phyloP scores from a whole-genome alignment of 1,140 invertebrate genomes.

The Drosophila quadrilineata region DNA sequence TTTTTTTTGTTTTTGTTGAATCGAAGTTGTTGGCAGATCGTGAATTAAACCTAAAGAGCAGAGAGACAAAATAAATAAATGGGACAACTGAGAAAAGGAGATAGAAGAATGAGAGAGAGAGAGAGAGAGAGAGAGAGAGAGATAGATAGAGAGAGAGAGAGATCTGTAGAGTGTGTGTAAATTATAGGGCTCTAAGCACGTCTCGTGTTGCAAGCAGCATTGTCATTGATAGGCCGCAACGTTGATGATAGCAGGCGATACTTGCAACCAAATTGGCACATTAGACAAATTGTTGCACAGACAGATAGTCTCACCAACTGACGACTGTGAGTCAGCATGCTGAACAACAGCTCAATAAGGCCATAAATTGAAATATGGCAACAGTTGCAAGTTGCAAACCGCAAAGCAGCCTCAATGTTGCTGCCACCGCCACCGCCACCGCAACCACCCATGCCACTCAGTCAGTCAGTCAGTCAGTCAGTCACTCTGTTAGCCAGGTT shows the following conservation, averaged over 20 bases:
- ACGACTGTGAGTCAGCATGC: neutral
- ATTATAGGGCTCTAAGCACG: constrained; percentile 53
- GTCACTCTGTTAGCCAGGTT: no score
- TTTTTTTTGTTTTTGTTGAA: constrained; percentile 14
- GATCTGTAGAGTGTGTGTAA: constrained; percentile 40
- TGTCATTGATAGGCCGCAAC: constrained; percentile 48
- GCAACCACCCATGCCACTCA: neutral
- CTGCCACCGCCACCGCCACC: no score
- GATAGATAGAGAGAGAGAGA: no score
- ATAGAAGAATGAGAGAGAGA: no score
- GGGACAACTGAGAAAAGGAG: constrained; percentile 67
- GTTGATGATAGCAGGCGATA: constrained; percentile 23
- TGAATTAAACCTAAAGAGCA: constrained; percentile 78
- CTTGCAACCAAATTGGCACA: constrained; percentile 67
- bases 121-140: no score
- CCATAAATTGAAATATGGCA: constrained; percentile 34
- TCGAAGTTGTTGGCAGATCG: constrained; percentile 52
- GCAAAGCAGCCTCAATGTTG: constrained; percentile 8
- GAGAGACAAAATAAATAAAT: constrained; percentile 77
- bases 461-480: constrained; percentile 27
- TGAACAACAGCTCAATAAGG: constrained; percentile 21
- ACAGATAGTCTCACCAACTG: constrained; percentile 21
- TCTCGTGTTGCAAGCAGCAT: constrained; percentile 33
- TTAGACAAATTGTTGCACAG: constrained; percentile 69
- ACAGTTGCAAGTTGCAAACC: constrained; percentile 16